Conservation (phyloP, 1,140 invertebrate species). For the Steinernema feltiae region DNA sequence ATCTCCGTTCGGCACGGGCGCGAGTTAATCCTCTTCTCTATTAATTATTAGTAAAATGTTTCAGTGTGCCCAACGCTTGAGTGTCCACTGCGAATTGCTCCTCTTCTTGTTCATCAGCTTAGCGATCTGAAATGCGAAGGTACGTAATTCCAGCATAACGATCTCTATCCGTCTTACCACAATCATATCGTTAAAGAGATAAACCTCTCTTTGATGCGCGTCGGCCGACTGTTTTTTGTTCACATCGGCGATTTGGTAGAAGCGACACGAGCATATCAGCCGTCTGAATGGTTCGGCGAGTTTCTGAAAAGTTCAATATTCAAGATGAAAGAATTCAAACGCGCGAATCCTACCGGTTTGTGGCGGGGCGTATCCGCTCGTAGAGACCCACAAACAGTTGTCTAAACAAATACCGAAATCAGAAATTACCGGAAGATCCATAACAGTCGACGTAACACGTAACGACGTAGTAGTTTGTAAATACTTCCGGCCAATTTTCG, state of each 20-base stretch:
- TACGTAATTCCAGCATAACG: slow-evolving; percentile 23
- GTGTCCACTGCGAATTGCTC: slow-evolving; percentile 42
- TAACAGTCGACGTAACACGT: too few species aligned
- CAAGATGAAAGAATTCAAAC: background rate
- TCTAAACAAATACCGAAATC: too few species aligned
- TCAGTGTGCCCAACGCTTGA: slow-evolving; percentile 40
- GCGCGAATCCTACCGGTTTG: slow-evolving; percentile 68
- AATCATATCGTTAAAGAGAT: slow-evolving; percentile 95
- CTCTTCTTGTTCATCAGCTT: slow-evolving; percentile 24
- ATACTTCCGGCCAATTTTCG: background rate
- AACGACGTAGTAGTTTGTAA: too few species aligned
- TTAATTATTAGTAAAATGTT: too few species aligned
- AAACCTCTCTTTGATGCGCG: slow-evolving; percentile 94
- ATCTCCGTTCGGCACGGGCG: too few species aligned
- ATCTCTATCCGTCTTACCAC: slow-evolving; percentile 66
- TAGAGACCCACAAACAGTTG: slow-evolving; percentile 77
- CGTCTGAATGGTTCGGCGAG: slow-evolving; percentile 86
- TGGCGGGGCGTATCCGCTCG: slow-evolving; percentile 82
- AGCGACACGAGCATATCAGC: slow-evolving; percentile 94
- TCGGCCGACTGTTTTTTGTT: slow-evolving; percentile 89
- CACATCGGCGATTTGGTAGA: slow-evolving; percentile 93
- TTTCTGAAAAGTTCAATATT: slow-evolving; percentile 62
- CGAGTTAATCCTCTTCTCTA: too few species aligned
- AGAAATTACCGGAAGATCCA: too few species aligned
- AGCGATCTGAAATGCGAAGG: background rate